Conservation (phyloP, 2,888 invertebrate species). For the Hemistola chrysoprasaria region DNA sequence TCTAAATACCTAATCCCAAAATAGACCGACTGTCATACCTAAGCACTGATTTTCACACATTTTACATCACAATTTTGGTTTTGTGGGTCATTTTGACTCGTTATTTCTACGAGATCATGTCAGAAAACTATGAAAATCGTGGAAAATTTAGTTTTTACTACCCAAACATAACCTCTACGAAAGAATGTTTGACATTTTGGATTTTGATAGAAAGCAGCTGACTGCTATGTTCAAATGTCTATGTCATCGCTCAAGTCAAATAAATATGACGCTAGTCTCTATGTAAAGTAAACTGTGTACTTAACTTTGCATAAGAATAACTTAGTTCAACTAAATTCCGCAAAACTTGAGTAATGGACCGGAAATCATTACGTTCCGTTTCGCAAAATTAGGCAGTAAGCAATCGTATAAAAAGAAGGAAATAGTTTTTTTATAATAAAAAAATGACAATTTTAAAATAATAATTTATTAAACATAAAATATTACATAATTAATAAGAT, state of each 20-base stretch:
- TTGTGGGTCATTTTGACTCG: slow-evolving; percentile 20
- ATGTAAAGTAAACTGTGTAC: too few species aligned
- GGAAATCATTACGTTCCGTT: slow-evolving; percentile 10
- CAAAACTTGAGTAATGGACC: too few species aligned
- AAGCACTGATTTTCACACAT: slow-evolving; percentile 34
- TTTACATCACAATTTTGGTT: slow-evolving; percentile 26
- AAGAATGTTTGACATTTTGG: slow-evolving; percentile 41
- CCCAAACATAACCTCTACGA: slow-evolving; percentile 60
- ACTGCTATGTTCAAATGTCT: slow-evolving; percentile 18
- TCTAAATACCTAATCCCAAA: slow-evolving; percentile 68
- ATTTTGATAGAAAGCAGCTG: slow-evolving; percentile 35
- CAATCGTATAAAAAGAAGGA: too few species aligned
- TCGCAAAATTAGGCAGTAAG: background rate
- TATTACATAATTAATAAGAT: too few species aligned
- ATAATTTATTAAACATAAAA: too few species aligned
- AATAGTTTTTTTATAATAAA: too few species aligned
- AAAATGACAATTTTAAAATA: too few species aligned
- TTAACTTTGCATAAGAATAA: too few species aligned
- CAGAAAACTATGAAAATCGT: slow-evolving; percentile 31
- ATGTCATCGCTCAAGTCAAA: too few species aligned
- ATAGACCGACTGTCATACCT: slow-evolving; percentile 62
- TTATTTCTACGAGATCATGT: slow-evolving; percentile 27
- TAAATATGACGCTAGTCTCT: too few species aligned
- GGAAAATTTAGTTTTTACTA: slow-evolving; percentile 44
- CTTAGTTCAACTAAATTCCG: too few species aligned